Evolutionary conservation across 1,140 invertebrate genomes (phyloP).

Genomic region (Campoletis sonorensis): DNA sequence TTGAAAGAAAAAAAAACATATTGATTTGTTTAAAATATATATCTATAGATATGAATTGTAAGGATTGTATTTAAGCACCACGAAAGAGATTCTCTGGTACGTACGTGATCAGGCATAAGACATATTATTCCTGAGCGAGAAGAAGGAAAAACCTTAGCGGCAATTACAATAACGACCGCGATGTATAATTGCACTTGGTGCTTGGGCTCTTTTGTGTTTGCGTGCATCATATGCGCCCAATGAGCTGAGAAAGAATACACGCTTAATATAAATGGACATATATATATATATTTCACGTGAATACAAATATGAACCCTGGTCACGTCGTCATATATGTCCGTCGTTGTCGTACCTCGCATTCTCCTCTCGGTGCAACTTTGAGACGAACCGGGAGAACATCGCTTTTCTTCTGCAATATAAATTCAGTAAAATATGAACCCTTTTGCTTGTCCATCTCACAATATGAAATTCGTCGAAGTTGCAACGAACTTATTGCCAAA

Average conservation of each 20-base stretch:
- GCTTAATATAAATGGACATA: not conserved
- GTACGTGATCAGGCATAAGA: constrained; percentile 44
- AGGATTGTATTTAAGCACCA: not conserved
- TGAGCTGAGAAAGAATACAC: constrained; percentile 2
- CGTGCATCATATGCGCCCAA: constrained; percentile 15
- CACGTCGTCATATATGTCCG: constrained; percentile 42
- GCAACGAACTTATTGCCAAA: too few species aligned
- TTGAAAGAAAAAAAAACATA: too few species aligned
- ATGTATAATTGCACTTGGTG: constrained; percentile 42
- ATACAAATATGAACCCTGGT: constrained; percentile 44
- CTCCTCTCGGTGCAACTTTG: constrained; percentile 28
- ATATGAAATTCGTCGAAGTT: too few species aligned
- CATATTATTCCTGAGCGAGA: constrained; percentile 28
- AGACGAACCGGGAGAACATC: constrained; percentile 36
- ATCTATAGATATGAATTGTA: not conserved
- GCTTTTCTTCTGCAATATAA: not conserved
- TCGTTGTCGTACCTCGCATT: constrained; percentile 36
- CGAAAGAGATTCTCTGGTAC: constrained; percentile 34
- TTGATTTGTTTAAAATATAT: not conserved
- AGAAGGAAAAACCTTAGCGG: constrained; percentile 42
- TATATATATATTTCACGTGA: not conserved
- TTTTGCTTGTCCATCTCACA: too few species aligned
- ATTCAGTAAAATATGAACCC: too few species aligned
- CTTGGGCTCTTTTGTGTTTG: constrained; percentile 37
- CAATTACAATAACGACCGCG: constrained; percentile 45